Evolutionary conservation across 2,888 invertebrate species (phyloP), one percentile per base, ranked within the genome.

Genomic region (Tachina grossa): DNA sequence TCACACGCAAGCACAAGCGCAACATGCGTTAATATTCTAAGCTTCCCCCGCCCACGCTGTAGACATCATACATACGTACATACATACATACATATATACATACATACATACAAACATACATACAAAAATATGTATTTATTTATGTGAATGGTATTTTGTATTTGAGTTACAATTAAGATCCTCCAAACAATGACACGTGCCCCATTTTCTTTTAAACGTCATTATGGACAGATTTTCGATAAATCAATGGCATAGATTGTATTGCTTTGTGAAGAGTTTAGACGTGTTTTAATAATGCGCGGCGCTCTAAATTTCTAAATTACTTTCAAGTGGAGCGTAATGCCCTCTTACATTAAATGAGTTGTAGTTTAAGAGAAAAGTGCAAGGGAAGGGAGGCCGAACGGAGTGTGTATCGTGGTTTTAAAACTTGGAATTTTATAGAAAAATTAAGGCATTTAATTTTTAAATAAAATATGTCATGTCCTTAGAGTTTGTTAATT

Each of bases 1-100:
- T 79, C 86, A 87, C 79, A 87, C 79, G 86, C 81, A 83, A 65
- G 59, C 79, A 87, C 81, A 83, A 65, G 59, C 78, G 61, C 8
- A 75, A 45, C n/a, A 16, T 22, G 11, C 16, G 4, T 14, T 19
- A 63, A 49, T 61, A 31, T 61, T 59, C 53, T 13, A 19, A 3
- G 14, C 69, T 14, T 1, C 9, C n/a, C 63, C 61, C 53, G 53
- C 31, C 31, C 31, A 6, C 31, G 1, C 31, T 31, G 5, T 0
- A 31, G 31, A 31, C 31, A 31, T 31, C 31, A 31, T 31, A 6
- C 31, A 31, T 31, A 31, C 4, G 0, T 31, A 31, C 31, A 31
- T 3, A n/a, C n/a, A n/a, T n/a, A n/a, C n/a, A n/a, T 31, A 31
- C 31, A 31, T 0, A 31, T n/a, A n/a, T n/a, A n/a, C n/a, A n/a